These are phyloP conservation scores for Danaus melanippus DNA, from an alignment of 1,140 invertebrate species.

Conservation along the genomic window DNA sequence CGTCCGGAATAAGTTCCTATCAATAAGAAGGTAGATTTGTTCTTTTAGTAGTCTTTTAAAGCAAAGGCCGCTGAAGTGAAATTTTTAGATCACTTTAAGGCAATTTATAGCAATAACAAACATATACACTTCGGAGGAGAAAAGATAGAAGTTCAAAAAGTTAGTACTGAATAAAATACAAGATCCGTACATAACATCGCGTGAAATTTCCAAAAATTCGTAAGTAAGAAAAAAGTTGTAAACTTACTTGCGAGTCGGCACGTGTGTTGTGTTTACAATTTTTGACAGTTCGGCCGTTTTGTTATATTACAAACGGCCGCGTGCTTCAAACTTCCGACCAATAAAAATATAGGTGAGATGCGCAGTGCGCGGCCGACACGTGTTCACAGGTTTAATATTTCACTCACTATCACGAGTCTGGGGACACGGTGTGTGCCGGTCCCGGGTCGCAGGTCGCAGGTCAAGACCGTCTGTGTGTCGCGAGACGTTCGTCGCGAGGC, in stretches of 20 bases:
- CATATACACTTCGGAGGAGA: no score
- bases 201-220: no score
- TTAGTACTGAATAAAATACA: no score
- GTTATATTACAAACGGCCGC: slow-evolving; percentile 31
- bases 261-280: slow-evolving; percentile 64
- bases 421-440: slow-evolving; percentile 5
- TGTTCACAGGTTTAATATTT: slow-evolving; percentile 37
- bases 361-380: slow-evolving; percentile 44
- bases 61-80: no score
- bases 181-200: no score
- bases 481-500: slow-evolving; percentile 45
- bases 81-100: no score
- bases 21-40: no score
- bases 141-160: no score
- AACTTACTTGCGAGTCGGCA: slow-evolving; percentile 64
- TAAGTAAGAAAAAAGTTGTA: slow-evolving; percentile 6
- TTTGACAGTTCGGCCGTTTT: slow-evolving; percentile 54
- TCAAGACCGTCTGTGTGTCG: slow-evolving; percentile 7
- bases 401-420: slow-evolving; percentile 54
- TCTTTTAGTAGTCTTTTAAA: no score
- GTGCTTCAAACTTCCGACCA: slow-evolving; percentile 23
- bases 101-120: no score
- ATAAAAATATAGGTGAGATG: slow-evolving; percentile 38
- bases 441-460: slow-evolving; percentile 19
- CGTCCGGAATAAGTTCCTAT: no score